Evolutionary conservation across 2,888 invertebrate genomes (phyloP).

Genomic region (Gasteruption jaculator): DNA sequence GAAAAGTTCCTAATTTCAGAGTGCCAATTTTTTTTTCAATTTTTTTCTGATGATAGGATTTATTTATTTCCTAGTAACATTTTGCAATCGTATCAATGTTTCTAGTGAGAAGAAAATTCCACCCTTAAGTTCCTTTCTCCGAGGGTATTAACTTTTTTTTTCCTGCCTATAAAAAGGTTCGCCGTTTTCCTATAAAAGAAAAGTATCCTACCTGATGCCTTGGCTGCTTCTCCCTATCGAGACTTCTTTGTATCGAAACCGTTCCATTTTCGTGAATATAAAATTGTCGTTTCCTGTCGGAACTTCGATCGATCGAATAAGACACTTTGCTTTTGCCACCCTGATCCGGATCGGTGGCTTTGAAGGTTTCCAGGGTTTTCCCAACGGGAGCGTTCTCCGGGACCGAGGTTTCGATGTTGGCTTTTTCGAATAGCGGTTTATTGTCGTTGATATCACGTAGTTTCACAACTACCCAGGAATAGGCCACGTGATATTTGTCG

Average conservation of each 20-base stretch:
- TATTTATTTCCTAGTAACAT: too few relatives aligned
- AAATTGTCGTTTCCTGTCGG: slow-evolving; percentile 90
- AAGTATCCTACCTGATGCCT: slow-evolving; percentile 84
- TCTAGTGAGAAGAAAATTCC: too few relatives aligned
- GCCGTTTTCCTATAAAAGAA: too few relatives aligned
- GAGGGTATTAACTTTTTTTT: too few relatives aligned
- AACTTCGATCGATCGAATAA: slow-evolving; percentile 86
- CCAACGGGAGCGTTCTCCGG: slow-evolving; percentile 91
- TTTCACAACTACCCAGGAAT: slow-evolving; percentile 91
- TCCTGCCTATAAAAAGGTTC: neutral
- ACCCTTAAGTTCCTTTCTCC: too few relatives aligned
- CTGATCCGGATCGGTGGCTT: slow-evolving; percentile 94
- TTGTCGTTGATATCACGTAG: slow-evolving; percentile 96
- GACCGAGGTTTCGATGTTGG: slow-evolving; percentile 88
- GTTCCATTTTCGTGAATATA: slow-evolving; percentile 93
- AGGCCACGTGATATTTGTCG: slow-evolving; percentile 95
- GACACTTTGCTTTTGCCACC: slow-evolving; percentile 88
- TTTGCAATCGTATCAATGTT: too few relatives aligned
- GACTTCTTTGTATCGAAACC: slow-evolving; percentile 85
- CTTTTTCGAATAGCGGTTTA: slow-evolving; percentile 89
- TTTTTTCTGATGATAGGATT: too few relatives aligned
- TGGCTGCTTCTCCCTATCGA: slow-evolving; percentile 93
- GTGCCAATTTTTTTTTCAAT: too few relatives aligned
- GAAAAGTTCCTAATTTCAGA: too few relatives aligned
- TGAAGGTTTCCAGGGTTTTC: slow-evolving; percentile 86